phyloP scores from a whole-genome alignment of 2,888 invertebrate species.

The Odontocolon sp. region DNA sequence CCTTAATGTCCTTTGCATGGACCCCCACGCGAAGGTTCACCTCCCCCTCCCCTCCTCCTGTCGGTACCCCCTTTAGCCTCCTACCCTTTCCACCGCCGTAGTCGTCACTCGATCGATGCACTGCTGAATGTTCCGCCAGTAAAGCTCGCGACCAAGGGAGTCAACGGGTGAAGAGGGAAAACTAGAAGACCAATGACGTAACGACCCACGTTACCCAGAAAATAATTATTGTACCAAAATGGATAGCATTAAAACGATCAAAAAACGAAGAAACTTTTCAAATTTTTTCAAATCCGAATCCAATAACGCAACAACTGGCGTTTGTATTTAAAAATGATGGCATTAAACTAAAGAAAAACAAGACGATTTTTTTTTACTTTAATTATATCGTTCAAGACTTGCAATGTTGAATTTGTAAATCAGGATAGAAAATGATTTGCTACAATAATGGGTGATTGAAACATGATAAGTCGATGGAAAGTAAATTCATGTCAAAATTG shows the following conservation, averaged over 20 bases:
- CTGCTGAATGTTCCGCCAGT: constrained; percentile 14
- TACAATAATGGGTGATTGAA: too few species aligned
- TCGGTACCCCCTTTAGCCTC: background rate
- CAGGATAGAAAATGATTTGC: too few species aligned
- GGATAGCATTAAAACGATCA: too few species aligned
- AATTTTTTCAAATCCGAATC: too few species aligned
- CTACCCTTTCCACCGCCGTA: background rate
- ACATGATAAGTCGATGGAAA: too few species aligned
- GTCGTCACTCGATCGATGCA: constrained; percentile 52
- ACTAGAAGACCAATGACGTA: background rate
- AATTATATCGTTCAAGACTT: too few species aligned
- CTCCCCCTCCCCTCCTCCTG: background rate
- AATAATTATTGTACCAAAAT: background rate
- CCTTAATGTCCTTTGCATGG: constrained; percentile 54
- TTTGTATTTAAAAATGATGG: too few species aligned
- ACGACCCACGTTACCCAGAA: background rate
- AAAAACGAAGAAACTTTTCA: too few species aligned
- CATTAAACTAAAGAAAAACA: too few species aligned
- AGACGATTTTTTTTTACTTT: too few species aligned
- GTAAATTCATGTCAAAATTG: too few species aligned
- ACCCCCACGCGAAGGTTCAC: constrained; percentile 13
- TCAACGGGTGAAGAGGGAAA: background rate
- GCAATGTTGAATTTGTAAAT: background rate
- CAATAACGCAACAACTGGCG: too few species aligned
- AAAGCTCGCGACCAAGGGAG: constrained; percentile 7